Evolutionary conservation across 2,113 vertebrate species (phyloP).

Genomic region (Petrocephalus zakoni): DNA sequence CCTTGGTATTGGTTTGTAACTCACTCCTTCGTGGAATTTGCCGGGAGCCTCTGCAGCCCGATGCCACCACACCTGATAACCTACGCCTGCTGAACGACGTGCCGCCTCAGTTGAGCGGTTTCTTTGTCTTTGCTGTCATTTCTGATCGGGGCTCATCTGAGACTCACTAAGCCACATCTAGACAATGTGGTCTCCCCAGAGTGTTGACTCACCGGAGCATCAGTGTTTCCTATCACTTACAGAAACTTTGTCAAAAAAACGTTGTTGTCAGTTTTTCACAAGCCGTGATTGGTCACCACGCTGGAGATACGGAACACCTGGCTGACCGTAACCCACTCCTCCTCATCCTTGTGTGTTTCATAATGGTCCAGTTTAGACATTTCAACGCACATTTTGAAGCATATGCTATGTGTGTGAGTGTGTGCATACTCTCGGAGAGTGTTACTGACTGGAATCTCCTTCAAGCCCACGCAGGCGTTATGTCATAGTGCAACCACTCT

Average conservation of each 20-base stretch:
- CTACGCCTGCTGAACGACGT: neutral
- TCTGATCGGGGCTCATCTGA: neutral
- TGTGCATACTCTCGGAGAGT: neutral
- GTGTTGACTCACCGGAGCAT: slow-evolving; percentile 3
- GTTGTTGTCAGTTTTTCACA: neutral
- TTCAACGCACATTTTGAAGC: neutral
- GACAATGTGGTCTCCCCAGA: neutral
- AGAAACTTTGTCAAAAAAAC: no score
- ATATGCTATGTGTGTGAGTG: neutral
- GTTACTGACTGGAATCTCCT: neutral
- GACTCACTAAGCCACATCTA: neutral
- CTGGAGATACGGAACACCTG: neutral
- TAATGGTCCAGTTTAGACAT: neutral
- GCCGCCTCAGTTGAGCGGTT: neutral
- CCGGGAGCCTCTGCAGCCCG: neutral
- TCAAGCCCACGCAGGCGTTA: neutral
- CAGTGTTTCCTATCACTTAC: neutral
- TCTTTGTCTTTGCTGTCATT: neutral
- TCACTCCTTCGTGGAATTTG: neutral
- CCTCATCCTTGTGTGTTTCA: neutral
- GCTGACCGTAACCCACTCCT: neutral
- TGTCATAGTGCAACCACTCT: neutral
- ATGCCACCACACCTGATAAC: neutral
- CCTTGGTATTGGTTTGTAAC: neutral
- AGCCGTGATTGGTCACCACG: neutral